Percentiles rank a stretch among this genome's conserved stretches.
Conservation (phyloP, 2,797 vertebrate genomes). For the Notamacropus eugenii region DNA sequence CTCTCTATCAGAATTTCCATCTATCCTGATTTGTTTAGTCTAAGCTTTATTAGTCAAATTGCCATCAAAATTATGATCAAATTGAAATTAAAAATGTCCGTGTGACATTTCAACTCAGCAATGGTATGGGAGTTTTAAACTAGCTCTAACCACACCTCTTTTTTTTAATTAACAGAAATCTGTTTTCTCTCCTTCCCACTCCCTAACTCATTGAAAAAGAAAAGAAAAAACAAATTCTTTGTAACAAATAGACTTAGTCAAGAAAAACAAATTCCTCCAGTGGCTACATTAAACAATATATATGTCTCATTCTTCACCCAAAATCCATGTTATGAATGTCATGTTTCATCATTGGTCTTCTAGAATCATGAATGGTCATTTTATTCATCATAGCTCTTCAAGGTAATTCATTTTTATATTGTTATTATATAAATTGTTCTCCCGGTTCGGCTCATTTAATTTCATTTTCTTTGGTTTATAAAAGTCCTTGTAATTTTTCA, state of each 20-base stretch:
- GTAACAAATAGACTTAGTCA: neutral
- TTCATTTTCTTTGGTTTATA: neutral
- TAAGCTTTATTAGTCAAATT: neutral
- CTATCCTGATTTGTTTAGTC: neutral
- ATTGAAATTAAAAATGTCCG: neutral
- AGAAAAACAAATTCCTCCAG: neutral
- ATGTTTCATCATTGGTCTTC: neutral
- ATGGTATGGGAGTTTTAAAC: neutral
- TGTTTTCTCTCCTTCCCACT: neutral
- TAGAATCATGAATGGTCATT: neutral
- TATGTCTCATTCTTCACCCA: neutral
- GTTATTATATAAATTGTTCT: neutral
- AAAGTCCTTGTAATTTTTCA: neutral
- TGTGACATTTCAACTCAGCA: neutral
- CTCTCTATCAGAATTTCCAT: neutral
- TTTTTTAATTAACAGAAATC: neutral
- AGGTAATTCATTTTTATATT: neutral
- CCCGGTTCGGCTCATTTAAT: neutral
- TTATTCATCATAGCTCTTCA: neutral
- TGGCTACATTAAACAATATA: neutral
- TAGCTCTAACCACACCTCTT: neutral
- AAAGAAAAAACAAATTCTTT: neutral
- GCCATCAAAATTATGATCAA: neutral
- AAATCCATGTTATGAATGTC: neutral
- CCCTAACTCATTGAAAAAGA: neutral